A percentile compares a stretch with the other conserved stretches of the same genome.
These are phyloP conservation scores for Gorsachius goisagi DNA, from an alignment of 2,113 vertebrate genomes.

Conservation along the genomic window DNA sequence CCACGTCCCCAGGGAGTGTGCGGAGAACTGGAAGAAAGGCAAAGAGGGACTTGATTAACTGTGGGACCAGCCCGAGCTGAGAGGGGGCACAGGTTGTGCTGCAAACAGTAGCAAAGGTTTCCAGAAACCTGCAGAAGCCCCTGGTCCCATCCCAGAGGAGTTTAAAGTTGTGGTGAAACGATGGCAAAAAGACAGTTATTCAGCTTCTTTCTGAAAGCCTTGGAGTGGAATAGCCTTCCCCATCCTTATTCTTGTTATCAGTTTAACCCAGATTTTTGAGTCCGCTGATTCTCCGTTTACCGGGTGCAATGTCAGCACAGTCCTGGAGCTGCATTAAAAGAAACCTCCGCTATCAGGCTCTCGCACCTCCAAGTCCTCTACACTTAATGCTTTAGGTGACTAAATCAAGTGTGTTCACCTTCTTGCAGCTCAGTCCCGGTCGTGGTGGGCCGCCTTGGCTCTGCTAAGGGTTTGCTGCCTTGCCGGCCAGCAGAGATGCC, in stretches of 20 bases:
- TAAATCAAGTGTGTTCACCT: not conserved
- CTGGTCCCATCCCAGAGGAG: not conserved
- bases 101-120: not conserved
- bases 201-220: not conserved
- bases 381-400: not conserved
- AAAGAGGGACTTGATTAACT: not conserved
- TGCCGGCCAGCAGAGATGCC: not conserved
- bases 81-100: not conserved
- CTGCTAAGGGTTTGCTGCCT: not conserved
- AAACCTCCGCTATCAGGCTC: not conserved
- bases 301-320: accelerated
- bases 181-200: not conserved
- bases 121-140: not conserved
- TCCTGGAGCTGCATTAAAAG: not conserved
- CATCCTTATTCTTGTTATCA: not conserved
- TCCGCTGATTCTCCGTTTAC: not conserved
- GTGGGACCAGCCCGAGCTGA: not conserved
- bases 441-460: not conserved
- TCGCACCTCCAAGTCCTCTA: not conserved
- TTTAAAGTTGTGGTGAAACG: not conserved
- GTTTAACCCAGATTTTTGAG: not conserved
- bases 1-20: not conserved
- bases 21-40: not conserved
- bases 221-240: not conserved
- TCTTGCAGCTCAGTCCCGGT: not conserved